Conservation (phyloP, 2,888 invertebrate species). For the Polyommatus icarus region DNA sequence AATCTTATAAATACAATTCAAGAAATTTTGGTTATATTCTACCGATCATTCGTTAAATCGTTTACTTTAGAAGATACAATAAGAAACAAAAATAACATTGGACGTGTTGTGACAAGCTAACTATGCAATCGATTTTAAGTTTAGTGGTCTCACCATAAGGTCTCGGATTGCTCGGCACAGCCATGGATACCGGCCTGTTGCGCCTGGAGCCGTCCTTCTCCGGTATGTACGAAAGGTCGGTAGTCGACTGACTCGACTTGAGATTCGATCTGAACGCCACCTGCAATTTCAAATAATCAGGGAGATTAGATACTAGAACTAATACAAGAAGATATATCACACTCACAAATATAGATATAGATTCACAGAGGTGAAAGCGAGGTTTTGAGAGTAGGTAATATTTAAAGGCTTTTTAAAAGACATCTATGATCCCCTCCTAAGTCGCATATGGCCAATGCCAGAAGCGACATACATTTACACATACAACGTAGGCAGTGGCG, state of each 20-base stretch:
- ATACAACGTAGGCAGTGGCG: too few species aligned
- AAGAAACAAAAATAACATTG: constrained; percentile 21
- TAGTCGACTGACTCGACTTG: constrained; percentile 92
- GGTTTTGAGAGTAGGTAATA: too few species aligned
- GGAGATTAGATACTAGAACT: neutral
- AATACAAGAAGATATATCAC: neutral
- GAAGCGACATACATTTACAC: too few species aligned
- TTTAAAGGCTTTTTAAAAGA: too few species aligned
- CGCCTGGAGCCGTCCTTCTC: constrained; percentile 72
- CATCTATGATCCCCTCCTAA: too few species aligned
- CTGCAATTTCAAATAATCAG: constrained; percentile 45
- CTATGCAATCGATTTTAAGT: constrained; percentile 28
- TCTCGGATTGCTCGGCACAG: constrained; percentile 62
- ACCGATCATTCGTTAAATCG: neutral
- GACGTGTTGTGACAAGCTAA: constrained; percentile 25
- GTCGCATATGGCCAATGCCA: too few species aligned
- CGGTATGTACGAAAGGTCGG: constrained; percentile 87
- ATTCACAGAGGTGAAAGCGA: too few species aligned
- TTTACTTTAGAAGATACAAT: neutral
- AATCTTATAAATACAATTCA: neutral
- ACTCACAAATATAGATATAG: too few species aligned
- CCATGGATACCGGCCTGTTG: constrained; percentile 69
- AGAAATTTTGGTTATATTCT: neutral
- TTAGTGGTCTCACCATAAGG: constrained; percentile 58
- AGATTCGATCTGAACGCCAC: constrained; percentile 83